Percentiles rank a stretch among this genome's conserved stretches.
Conservation (phyloP, 2,113 vertebrate genomes). For the Ceyx margarethae region DNA sequence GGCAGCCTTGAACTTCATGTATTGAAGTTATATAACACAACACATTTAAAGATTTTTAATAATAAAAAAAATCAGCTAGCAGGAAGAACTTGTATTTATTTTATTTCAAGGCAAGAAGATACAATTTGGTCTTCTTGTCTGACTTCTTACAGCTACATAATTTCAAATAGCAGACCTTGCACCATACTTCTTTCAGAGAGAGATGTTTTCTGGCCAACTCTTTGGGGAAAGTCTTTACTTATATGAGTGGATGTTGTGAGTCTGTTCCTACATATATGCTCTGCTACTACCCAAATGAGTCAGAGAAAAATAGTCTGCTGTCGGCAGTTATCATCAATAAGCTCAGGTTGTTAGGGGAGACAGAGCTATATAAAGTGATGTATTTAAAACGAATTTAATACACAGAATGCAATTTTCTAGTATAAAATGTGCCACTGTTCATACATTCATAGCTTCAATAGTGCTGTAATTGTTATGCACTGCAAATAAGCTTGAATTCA, state of each 20-base stretch:
- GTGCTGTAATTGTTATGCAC: slow-evolving; percentile 3
- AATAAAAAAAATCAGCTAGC: background rate
- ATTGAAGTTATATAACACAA: background rate
- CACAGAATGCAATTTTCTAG: background rate
- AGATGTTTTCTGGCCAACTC: background rate
- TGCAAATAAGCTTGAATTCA: slow-evolving; percentile 7
- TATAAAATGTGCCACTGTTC: background rate
- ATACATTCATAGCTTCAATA: background rate
- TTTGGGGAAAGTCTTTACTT: background rate
- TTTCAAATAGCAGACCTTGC: background rate
- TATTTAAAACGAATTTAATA: slow-evolving; percentile 1
- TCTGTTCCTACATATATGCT: background rate
- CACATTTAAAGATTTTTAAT: background rate
- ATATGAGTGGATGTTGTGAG: background rate
- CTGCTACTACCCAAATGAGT: background rate
- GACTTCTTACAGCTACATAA: background rate
- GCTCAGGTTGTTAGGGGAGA: background rate
- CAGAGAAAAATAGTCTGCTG: background rate
- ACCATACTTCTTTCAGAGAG: background rate
- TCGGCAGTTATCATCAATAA: background rate
- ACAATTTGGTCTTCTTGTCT: background rate
- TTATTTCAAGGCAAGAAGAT: background rate
- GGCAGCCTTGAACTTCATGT: background rate
- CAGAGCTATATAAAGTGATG: background rate
- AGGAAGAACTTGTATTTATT: background rate